Base-by-base conservation (phyloP, 2,888 invertebrate species). In the Platypus cylindrus region DNA sequence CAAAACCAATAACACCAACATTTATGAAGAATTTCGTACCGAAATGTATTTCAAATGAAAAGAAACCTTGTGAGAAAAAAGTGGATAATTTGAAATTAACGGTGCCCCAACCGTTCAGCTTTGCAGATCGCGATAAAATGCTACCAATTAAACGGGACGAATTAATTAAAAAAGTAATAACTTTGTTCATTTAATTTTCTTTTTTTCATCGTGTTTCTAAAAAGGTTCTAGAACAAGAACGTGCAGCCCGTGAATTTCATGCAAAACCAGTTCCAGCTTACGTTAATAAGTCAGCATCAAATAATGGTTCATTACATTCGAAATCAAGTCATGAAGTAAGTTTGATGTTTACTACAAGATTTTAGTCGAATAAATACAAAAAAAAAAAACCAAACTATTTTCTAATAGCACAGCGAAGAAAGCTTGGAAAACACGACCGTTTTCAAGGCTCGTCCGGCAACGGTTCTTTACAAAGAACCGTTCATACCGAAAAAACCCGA, bases 191-290 rank as follows among this genome's bases (percentile, higher is more conserved):
- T 12, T 14, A 15, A 23, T 8, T 24, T 20, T 5, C 4, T 34
- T 34, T 34, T n/a, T n/a, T n/a, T n/a, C n/a, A n/a, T n/a, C n/a
- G n/a, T 25, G 12, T 11, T 5, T 30, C 30, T 25, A 17, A 30
- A 14, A 2, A 41, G 41, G 25, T 35, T 7, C 8, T 73, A 13
- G 72, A 76, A 42, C 70, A 73, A 39, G 64, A 67, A 40, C 74
- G 68, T 46, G 70, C 73, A 53, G 65, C 69, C 1, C 60, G 69
- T 1, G 70, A 71, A 44, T 84, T 84, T 49, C 78, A 76, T 56
- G 83, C 83, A 0, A 72, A 75, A 31, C 79, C 79, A 1, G 53
- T 74, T 9, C 81, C 81, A n/a, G n/a, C n/a, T n/a, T n/a, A n/a
- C n/a, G n/a, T n/a, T n/a, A n/a, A n/a, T n/a, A n/a, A n/a, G n/a